Percentiles rank a stretch among this genome's conserved stretches.
These are phyloP conservation scores for Lithobates sylvaticus DNA, from an alignment of 2,797 vertebrate species.

Conservation along the genomic window DNA sequence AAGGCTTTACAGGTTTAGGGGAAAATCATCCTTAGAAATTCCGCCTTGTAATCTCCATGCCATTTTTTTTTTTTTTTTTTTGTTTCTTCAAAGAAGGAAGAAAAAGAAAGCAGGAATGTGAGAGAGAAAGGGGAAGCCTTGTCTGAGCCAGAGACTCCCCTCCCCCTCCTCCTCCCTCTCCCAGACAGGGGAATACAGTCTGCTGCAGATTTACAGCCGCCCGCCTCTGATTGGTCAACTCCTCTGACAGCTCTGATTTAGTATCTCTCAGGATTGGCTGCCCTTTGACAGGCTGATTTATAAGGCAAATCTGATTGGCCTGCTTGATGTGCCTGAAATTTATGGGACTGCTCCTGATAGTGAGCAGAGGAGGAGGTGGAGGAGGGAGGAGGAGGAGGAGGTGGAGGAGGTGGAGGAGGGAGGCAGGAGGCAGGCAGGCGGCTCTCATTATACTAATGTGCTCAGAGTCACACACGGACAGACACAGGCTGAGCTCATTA, in stretches of 20 bases:
- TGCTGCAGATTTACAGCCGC: conserved; percentile 64
- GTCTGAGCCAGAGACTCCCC: conserved; percentile 38
- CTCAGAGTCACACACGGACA: conserved; percentile 61
- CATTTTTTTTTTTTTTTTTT: conserved; percentile 6
- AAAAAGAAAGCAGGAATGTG: conserved; percentile 30
- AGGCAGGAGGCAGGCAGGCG: conserved; percentile 41
- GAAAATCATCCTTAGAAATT: background rate
- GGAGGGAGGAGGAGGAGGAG: conserved; percentile 58
- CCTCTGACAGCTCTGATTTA: conserved; percentile 65
- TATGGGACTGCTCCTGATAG: conserved; percentile 61
- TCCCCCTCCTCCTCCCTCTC: conserved; percentile 23
- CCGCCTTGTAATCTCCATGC: conserved; percentile 25
- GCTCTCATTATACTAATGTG: conserved; percentile 62
- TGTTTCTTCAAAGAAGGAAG: conserved; percentile 10
- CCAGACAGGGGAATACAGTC: conserved; percentile 59
- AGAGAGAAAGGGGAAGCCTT: conserved; percentile 33
- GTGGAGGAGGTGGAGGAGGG: conserved; percentile 54
- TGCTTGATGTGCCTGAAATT: conserved; percentile 60
- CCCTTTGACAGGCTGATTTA: conserved; percentile 65
- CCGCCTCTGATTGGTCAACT: conserved; percentile 61
- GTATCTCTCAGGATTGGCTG: conserved; percentile 59
- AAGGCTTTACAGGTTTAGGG: background rate
- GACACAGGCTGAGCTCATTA: conserved; percentile 60
- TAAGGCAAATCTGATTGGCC: conserved; percentile 59
- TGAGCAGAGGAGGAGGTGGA: conserved; percentile 58